phyloP scores from a whole-genome alignment of 2,113 vertebrate species.

The Agelaius phoeniceus region DNA sequence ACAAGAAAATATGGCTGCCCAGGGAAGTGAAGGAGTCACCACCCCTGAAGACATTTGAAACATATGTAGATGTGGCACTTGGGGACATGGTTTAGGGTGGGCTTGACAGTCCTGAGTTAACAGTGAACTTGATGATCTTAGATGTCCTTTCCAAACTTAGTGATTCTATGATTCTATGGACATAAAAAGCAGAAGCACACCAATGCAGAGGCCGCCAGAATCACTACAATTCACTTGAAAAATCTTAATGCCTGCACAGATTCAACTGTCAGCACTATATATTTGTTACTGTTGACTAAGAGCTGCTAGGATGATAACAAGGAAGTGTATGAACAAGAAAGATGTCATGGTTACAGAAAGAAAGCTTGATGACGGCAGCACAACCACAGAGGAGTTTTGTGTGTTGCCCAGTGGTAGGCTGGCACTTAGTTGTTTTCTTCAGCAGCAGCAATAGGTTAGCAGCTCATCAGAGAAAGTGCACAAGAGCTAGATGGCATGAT shows the following conservation, averaged over 20 bases:
- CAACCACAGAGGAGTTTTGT: not conserved
- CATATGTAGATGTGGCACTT: not conserved
- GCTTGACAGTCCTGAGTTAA: not conserved
- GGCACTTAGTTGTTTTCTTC: conserved; percentile 24
- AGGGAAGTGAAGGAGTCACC: not conserved
- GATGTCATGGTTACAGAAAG: not conserved
- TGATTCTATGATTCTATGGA: not conserved
- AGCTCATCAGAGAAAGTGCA: not conserved
- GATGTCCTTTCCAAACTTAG: not conserved
- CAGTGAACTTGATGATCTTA: not conserved
- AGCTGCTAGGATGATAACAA: not conserved
- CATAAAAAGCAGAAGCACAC: not conserved
- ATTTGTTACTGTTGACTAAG: not conserved
- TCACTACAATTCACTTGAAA: not conserved
- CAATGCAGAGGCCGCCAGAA: not conserved
- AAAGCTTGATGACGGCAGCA: not conserved
- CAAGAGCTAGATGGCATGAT: not conserved
- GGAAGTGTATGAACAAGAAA: not conserved
- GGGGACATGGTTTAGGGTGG: not conserved
- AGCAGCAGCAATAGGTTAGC: not conserved
- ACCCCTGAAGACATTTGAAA: not conserved
- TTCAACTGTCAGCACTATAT: not conserved
- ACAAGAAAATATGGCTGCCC: not conserved
- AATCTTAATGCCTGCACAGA: not conserved
- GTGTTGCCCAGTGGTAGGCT: not conserved